Evolutionary conservation across 2,797 vertebrate genomes (phyloP), one percentile per base, ranked within the genome.

Genomic region (Macropus fuliginosus): DNA sequence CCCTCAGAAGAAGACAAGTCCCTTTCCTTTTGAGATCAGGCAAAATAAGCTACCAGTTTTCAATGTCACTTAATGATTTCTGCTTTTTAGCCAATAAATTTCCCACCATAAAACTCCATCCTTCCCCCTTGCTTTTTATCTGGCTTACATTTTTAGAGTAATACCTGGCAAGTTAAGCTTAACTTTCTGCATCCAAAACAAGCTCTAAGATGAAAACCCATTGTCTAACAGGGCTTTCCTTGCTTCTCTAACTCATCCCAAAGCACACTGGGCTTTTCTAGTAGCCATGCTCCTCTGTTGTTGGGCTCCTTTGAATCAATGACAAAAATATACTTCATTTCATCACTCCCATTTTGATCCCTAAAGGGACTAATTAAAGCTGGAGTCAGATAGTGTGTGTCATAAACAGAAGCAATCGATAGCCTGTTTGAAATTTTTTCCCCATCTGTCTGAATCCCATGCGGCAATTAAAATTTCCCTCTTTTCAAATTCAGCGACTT

Each of bases 221-320:
- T 62, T 54, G 18, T 5, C 54, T 52, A 54, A 74, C 34, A 2
- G 40, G 21, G 21, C 52, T 93, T 74, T 28, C 55, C 54, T 92
- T 93, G 40, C 24, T 12, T 52, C 46, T 91, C 94, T 95, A 92
- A 96, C 59, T 81, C 92, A 91, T 40, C 54, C 91, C 74, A 81
- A 59, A 90, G 14, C 31, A 8, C 0, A 0, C 12, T 21, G 59
- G 0, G 5, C 92, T 89, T 81, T 81, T 93, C 40, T 1, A 1
- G 27, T 90, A 92, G 56, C 90, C 56, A 24, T 28, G 34, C 40
- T 34, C 4, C 52, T 93, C 55, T 91, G 91, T 94, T 94, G 55
- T 56, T 40, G n/a, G 21, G 1, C 24, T 87, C 27, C 74, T 87
- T 59, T 31, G 74, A 95, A 90, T 91, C 55, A 27, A 56, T 46